Conservation (phyloP, 1,140 invertebrate genomes). For the Uloborus diversus region DNA sequence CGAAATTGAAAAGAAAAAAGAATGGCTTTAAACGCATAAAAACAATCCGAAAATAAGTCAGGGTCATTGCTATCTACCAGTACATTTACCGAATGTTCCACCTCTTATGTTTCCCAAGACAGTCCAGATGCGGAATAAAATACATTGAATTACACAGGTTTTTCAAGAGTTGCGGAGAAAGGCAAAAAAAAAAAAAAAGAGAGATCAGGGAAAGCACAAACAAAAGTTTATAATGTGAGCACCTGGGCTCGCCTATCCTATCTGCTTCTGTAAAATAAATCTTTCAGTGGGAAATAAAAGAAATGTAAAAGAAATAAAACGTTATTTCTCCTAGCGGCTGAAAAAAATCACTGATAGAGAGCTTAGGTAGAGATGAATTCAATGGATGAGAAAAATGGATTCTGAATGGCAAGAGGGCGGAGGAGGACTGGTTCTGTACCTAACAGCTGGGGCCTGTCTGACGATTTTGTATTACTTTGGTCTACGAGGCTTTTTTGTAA, state of each 20-base stretch:
- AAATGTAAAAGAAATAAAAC: not conserved
- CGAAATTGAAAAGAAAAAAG: no score
- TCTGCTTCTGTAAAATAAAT: slow-evolving; percentile 14
- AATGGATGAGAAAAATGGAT: slow-evolving; percentile 26
- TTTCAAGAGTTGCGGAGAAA: no score
- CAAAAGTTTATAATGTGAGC: slow-evolving; percentile 30
- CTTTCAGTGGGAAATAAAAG: slow-evolving; percentile 32
- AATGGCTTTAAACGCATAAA: no score
- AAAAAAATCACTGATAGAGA: slow-evolving; percentile 47
- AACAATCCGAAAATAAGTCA: no score
- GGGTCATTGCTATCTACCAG: no score
- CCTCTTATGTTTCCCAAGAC: no score
- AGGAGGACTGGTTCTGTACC: not conserved
- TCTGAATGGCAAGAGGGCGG: not conserved
- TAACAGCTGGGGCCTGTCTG: slow-evolving; percentile 22
- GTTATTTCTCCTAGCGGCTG: not conserved
- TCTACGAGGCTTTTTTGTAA: no score
- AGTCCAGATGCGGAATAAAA: no score
- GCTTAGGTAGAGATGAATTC: slow-evolving; percentile 19
- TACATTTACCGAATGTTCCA: no score
- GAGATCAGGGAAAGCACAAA: not conserved
- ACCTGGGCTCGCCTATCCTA: slow-evolving; percentile 11
- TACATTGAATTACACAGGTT: slow-evolving; percentile 26
- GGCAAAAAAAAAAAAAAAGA: no score
- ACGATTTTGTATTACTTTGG: not conserved